Evolutionary conservation across 1,140 invertebrate genomes (phyloP), one percentile per base, ranked within the genome.

Genomic region (Eciton burchellii): DNA sequence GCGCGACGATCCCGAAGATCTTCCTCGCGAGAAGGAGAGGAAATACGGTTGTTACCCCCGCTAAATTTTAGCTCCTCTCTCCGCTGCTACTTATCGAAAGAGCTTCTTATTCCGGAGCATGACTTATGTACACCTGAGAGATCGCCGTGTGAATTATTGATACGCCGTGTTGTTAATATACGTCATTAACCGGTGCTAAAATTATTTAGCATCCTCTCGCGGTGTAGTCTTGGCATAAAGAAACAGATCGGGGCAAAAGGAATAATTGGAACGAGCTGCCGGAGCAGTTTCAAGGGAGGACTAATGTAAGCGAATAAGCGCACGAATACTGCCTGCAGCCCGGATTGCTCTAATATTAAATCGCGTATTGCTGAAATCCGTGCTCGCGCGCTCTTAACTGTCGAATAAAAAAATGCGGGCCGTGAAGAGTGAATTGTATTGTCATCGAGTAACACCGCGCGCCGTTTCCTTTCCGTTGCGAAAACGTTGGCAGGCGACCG

Each of bases 131-230:
- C 65, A n/a, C 65, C 11, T 11, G 9, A 54, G 1, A 35, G 26
- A 11, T 52, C 9, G 14, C n/a, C 49, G 4, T 21, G 26, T 3
- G 5, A 66, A 26, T 16, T 2, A 65, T 47, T 8, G 12, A 8
- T 12, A 49, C 19, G 21, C 0, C 12, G 11, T 3, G 45, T 41
- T 24, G 60, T 8, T n/a, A n/a, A 19, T n/a, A 5, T 59, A n/a
- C n/a, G 12, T 9, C 35, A 35, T 35, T 35, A 35, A 35, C 6
- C 6, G 54, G 21, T 0, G n/a, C n/a, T n/a, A 4, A 2, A 52
- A 66, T 66, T 9, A 56, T 43, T 77, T 43, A 68, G 54, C 24
- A 68, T 77, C 26, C 2, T n/a, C 9, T n/a, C 1, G 29, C 49
- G 6, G 26, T 21, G 41, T 65, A 76, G 8, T 68, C 43, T 11